phyloP scores from a whole-genome alignment of 2,888 invertebrate species.

The Pyrrhia umbra region DNA sequence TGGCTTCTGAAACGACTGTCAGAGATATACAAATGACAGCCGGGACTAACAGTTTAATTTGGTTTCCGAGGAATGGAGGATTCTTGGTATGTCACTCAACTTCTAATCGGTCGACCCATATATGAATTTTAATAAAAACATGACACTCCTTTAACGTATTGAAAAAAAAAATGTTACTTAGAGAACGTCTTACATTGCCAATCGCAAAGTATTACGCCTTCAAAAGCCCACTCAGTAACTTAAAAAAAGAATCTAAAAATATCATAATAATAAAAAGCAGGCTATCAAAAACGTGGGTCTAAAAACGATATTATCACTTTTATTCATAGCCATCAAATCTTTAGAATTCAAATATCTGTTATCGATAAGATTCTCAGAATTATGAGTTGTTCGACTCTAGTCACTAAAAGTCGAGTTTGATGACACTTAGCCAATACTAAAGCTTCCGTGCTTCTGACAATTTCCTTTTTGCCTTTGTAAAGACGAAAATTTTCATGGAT shows the following conservation, averaged over 20 bases:
- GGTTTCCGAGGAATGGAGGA: no score
- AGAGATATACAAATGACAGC: no score
- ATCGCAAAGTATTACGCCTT: neutral
- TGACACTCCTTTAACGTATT: no score
- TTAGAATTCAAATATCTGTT: neutral
- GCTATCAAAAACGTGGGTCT: neutral
- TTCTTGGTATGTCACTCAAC: no score
- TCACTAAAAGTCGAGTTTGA: slow-evolving; percentile 13
- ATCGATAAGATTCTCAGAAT: slow-evolving; percentile 1
- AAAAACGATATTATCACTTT: neutral
- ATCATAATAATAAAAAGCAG: neutral
- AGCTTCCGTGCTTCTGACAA: slow-evolving; percentile 10
- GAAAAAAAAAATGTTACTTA: neutral
- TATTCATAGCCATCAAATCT: neutral
- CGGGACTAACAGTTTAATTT: no score
- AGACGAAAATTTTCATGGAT: neutral
- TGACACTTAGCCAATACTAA: slow-evolving; percentile 12
- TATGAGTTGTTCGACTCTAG: neutral
- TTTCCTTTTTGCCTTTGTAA: slow-evolving; percentile 14
- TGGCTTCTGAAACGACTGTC: no score
- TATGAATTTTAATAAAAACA: no score
- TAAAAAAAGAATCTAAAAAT: neutral
- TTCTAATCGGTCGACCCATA: no score
- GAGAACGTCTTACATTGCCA: neutral
- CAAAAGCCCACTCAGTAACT: neutral